A percentile compares a stretch with the other conserved stretches of the same genome.
These are phyloP conservation scores for Piscicola geometra DNA, from an alignment of 2,888 invertebrate species.

Conservation along the genomic window DNA sequence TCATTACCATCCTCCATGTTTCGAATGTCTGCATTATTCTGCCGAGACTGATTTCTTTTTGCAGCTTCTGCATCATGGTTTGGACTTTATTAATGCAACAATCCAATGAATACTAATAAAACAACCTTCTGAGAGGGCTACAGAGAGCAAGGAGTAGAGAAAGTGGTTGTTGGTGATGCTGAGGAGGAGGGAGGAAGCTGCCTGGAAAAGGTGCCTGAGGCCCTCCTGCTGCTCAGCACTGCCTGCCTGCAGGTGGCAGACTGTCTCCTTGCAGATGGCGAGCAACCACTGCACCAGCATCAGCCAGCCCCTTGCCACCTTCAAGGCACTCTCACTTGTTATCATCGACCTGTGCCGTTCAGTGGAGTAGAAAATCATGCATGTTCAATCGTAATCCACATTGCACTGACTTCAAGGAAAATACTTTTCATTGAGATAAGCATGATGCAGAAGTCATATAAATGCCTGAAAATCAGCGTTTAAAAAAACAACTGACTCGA, in stretches of 20 bases:
- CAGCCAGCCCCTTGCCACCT: background rate
- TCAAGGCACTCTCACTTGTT: background rate
- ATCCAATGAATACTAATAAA: too few relatives aligned
- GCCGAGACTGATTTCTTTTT: too few relatives aligned
- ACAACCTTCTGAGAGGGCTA: background rate
- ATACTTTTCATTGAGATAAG: too few relatives aligned
- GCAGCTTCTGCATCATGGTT: too few relatives aligned
- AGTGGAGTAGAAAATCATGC: too few relatives aligned
- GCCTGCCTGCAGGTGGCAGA: background rate
- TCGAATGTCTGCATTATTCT: too few relatives aligned
- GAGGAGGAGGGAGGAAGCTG: slow-evolving; percentile 4
- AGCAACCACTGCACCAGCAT: background rate
- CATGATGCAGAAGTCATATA: too few relatives aligned
- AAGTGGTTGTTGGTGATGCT: slow-evolving; percentile 5
- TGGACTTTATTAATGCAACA: too few relatives aligned
- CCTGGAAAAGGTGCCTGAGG: background rate
- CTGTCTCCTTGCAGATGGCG: background rate
- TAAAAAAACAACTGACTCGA: slow-evolving; percentile 47
- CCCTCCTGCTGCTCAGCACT: background rate
- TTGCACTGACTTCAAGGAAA: too few relatives aligned
- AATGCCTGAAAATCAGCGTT: background rate
- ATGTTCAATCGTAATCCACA: too few relatives aligned
- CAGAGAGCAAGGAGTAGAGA: background rate
- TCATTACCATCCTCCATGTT: too few relatives aligned
- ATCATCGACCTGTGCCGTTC: slow-evolving; percentile 7